Evolutionary conservation across 2,888 invertebrate species (phyloP).

Genomic region (Phrixothrix hirtus): DNA sequence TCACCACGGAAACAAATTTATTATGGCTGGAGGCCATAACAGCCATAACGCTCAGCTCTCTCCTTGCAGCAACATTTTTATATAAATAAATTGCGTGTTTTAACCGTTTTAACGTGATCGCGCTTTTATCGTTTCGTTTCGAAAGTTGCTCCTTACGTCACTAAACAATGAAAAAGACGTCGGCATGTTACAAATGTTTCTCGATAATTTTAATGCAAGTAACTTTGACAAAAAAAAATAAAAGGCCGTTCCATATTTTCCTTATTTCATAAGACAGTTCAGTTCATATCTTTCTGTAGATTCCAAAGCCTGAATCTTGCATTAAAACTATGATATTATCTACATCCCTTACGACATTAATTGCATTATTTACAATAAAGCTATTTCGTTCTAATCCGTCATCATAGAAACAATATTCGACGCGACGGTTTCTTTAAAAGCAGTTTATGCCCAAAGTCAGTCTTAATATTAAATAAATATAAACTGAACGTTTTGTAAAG

Average conservation of each 20-base stretch:
- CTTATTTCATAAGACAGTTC: background rate
- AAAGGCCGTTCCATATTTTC: constrained; percentile 1
- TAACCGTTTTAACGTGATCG: too few species aligned
- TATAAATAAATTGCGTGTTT: too few species aligned
- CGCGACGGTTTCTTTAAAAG: constrained; percentile 10
- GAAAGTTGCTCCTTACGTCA: too few species aligned
- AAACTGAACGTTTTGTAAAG: constrained; percentile 1
- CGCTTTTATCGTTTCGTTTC: too few species aligned
- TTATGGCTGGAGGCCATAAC: too few species aligned
- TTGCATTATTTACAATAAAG: constrained; percentile 26
- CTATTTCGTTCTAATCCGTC: constrained; percentile 18
- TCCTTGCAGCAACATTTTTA: too few species aligned
- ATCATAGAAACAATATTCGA: constrained; percentile 13
- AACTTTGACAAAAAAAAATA: too few species aligned
- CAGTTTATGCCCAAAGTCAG: constrained; percentile 25
- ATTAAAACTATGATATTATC: constrained; percentile 11
- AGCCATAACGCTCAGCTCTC: too few species aligned
- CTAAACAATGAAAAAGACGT: too few species aligned
- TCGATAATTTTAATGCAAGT: too few species aligned
- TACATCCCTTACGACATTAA: constrained; percentile 22
- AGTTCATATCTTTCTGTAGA: background rate
- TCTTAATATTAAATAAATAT: constrained; percentile 26
- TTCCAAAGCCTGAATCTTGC: constrained; percentile 9
- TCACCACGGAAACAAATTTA: too few species aligned
- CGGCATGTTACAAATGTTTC: too few species aligned